Base-by-base conservation (phyloP, 2,113 vertebrate genomes). In the Emydura subglobosa region DNA sequence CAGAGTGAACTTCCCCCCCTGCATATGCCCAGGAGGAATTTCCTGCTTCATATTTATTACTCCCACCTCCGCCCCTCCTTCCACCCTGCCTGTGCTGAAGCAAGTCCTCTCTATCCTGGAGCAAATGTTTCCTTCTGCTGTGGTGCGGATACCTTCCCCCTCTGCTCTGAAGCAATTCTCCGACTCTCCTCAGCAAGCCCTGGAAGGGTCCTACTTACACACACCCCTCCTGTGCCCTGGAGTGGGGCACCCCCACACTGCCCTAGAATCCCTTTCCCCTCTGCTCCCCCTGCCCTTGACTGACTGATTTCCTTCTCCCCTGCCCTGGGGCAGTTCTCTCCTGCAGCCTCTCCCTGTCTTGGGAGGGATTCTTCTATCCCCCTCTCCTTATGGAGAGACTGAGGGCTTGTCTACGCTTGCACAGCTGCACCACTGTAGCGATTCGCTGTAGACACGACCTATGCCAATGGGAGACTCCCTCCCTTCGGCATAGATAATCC, bases 11-110 rank as follows among this genome's bases (percentile, higher is more conserved):
- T 5, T 94, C 7, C 78, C 1, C 19, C 4, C 55, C 91, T 68
- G 68, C 51, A 44, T 85, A 44, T 85, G 54, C 2, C 27, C 49
- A 89, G n/a, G 49, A 86, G 74, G 12, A 68, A 29, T 17, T 91
- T 95, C 61, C 47, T 88, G 1, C 49, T 91, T 85, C 85, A 51
- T 90, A 94, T 91, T 53, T 39, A n/a, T 90, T 68, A 22, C 2
- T 91, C 61, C n/a, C n/a, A 34, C 6, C 25, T 34, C 31, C 34
- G 59, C 31, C 57, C 24, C 55, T 12, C 24, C 83, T 51, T 49
- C 51, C 13, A 31, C 53, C 34, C 78, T 95, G 54, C 24, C 7
- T 49, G 7, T 86, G 44, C 10, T 57, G 85, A 84, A 88, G 14
- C 22, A 55, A 91, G 5, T 10, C 79, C 31, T 91, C 61, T 55